Evolutionary conservation across 2,113 vertebrate species (phyloP).

Genomic region (Lepus americanus): DNA sequence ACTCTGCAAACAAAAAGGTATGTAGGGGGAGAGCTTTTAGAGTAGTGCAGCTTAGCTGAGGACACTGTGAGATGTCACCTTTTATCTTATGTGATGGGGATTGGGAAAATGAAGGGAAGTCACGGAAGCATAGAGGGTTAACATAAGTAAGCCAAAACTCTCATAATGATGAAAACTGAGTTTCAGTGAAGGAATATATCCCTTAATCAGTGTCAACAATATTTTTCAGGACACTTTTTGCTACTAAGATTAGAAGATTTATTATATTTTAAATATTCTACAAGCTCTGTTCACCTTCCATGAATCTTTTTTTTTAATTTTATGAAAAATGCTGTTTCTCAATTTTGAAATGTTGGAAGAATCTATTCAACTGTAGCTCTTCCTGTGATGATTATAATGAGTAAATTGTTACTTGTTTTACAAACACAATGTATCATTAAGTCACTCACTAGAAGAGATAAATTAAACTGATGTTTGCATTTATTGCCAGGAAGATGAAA

Average conservation of each 20-base stretch:
- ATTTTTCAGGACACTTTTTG: constrained; percentile 51
- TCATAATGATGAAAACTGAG: neutral
- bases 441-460: constrained; percentile 48
- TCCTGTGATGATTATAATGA: constrained; percentile 62
- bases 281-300: neutral
- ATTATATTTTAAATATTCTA: constrained; percentile 26
- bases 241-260: neutral
- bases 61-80: neutral
- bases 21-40: neutral
- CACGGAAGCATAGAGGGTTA: neutral
- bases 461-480: constrained; percentile 75
- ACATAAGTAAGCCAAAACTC: constrained; percentile 10
- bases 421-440: constrained; percentile 59
- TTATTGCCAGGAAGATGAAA: constrained; percentile 77
- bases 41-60: neutral
- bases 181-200: neutral
- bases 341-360: neutral
- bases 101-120: neutral
- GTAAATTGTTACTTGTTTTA: constrained; percentile 64
- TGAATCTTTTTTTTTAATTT: neutral
- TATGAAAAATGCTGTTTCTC: constrained; percentile 34
- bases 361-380: constrained; percentile 8
- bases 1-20: neutral
- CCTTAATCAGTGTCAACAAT: constrained; percentile 27
- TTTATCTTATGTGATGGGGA: neutral